phyloP scores from a whole-genome alignment of 2,113 vertebrate species.

The Hippocampus abdominalis region DNA sequence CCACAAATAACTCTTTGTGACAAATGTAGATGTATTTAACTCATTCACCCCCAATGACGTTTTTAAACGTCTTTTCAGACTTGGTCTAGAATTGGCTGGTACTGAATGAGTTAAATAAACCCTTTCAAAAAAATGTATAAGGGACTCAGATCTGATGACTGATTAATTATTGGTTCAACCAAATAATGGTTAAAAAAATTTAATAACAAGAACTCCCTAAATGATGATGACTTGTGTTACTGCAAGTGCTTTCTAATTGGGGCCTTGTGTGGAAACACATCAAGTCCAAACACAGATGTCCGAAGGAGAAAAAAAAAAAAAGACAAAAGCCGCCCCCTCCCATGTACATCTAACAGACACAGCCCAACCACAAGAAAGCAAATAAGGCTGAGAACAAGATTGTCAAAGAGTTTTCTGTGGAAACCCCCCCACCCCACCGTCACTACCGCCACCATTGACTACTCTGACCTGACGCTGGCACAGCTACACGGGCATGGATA shows the following conservation, averaged over 20 bases:
- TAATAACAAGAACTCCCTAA: background rate
- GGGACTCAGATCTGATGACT: constrained; percentile 1
- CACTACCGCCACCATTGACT: constrained; percentile 44
- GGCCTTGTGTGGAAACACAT: constrained; percentile 17
- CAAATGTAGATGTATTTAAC: background rate
- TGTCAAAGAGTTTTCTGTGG: constrained; percentile 46
- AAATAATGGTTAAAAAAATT: background rate
- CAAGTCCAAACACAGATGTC: constrained; percentile 33
- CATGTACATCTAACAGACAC: constrained; percentile 38
- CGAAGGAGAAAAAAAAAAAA: constrained; percentile 11
- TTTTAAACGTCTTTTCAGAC: too few species aligned
- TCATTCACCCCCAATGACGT: too few species aligned
- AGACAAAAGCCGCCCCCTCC: constrained; percentile 34
- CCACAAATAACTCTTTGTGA: background rate
- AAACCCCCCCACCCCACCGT: constrained; percentile 12
- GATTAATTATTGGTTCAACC: background rate
- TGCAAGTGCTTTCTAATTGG: constrained; percentile 5
- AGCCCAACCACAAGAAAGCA: constrained; percentile 51
- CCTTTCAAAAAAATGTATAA: background rate
- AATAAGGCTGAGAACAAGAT: constrained; percentile 57
- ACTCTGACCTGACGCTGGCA: constrained; percentile 55
- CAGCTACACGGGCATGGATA: constrained; percentile 44
- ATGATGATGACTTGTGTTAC: background rate
- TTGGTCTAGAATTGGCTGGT: too few species aligned
- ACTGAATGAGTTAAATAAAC: too few species aligned